A percentile compares a stretch with the other conserved stretches of the same genome.
These are phyloP conservation scores for Channallabes apus DNA, from an alignment of 2,797 vertebrate genomes.

Conservation along the genomic window DNA sequence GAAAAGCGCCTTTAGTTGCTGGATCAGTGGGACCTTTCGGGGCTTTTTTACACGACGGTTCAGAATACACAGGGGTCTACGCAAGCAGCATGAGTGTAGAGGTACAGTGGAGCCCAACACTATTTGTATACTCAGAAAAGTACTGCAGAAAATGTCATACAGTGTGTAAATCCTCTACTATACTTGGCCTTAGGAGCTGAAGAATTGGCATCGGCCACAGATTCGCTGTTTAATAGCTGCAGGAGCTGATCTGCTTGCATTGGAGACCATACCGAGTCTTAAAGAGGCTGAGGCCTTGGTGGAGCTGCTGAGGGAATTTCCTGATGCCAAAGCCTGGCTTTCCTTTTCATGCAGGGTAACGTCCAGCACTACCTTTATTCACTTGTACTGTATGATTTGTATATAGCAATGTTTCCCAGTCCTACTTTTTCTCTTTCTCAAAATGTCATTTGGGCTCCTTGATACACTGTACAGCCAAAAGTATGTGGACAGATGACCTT, in stretches of 20 bases:
- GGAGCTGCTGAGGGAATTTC: constrained; percentile 79
- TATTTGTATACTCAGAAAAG: background rate
- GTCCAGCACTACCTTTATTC: no score
- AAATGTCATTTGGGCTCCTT: background rate
- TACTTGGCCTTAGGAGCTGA: constrained; percentile 69
- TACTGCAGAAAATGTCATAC: background rate
- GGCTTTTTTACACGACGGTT: constrained; percentile 76
- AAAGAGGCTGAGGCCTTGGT: constrained; percentile 78
- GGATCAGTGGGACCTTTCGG: constrained; percentile 81
- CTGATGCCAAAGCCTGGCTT: constrained; percentile 75
- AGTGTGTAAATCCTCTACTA: constrained; percentile 16
- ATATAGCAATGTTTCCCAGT: background rate
- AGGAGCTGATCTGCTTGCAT: constrained; percentile 77
- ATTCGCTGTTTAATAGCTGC: constrained; percentile 71
- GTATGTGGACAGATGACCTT: background rate
- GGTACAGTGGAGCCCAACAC: constrained; percentile 59
- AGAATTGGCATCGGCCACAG: constrained; percentile 78
- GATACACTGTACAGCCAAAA: background rate
- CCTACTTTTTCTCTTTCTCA: background rate
- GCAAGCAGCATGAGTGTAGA: constrained; percentile 72
- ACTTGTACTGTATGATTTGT: background rate
- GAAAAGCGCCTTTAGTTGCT: constrained; percentile 70
- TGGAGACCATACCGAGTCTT: constrained; percentile 81
- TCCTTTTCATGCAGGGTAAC: constrained; percentile 83
- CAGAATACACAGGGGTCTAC: constrained; percentile 79